Conservation (phyloP, 2,888 invertebrate genomes). For the Pachycephus smyrnensis region DNA sequence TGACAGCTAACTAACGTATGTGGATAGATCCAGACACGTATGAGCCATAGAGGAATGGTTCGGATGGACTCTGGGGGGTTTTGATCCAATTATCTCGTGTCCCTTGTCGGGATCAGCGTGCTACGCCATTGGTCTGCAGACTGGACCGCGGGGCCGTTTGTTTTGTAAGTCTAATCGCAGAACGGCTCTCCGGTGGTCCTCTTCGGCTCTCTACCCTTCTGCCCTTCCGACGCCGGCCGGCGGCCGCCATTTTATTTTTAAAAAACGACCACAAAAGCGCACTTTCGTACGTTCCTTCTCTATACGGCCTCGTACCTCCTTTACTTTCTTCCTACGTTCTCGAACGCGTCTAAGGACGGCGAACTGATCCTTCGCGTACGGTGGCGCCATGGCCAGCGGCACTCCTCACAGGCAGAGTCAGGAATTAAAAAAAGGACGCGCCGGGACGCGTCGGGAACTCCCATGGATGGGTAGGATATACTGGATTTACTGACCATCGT, state of each 20-base stretch:
- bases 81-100: conserved; percentile 66
- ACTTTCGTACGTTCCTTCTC: conserved; percentile 44
- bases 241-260: conserved; percentile 64
- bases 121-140: conserved; percentile 62
- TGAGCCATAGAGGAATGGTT: not conserved
- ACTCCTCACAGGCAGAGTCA: conserved; percentile 43
- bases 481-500: not conserved
- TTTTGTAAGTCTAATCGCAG: conserved; percentile 68
- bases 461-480: not conserved
- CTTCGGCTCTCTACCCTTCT: conserved; percentile 46
- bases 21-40: not conserved
- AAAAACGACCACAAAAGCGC: conserved; percentile 50
- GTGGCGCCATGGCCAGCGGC: conserved; percentile 59
- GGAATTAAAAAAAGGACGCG: conserved; percentile 23
- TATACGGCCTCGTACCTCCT: conserved; percentile 19
- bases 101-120: conserved; percentile 63
- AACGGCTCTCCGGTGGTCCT: conserved; percentile 66
- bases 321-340: conserved; percentile 12
- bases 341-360: conserved; percentile 7
- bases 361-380: conserved; percentile 40
- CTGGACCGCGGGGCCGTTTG: conserved; percentile 63
- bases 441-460: not conserved
- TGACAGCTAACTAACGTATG: not conserved
- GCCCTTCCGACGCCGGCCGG: conserved; percentile 39
- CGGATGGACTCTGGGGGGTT: conserved; percentile 23